Percentiles rank a stretch among this genome's conserved stretches.
Conservation (phyloP, 64 coral and sea anemone species). For the Platygyra sinensis region DNA sequence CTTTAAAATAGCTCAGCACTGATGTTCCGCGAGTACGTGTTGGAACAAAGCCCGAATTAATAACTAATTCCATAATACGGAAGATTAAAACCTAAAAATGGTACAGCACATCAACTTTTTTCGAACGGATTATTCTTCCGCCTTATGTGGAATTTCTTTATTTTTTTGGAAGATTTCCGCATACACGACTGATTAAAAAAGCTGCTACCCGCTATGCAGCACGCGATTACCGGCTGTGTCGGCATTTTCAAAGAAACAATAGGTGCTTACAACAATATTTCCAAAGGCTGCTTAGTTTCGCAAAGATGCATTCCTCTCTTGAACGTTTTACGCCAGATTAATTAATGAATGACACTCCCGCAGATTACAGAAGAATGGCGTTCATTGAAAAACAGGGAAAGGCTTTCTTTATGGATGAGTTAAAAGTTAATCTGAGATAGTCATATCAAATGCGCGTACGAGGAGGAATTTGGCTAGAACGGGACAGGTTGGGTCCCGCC, state of each 20-base stretch:
- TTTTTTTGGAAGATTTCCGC: background rate
- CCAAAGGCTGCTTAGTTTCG: background rate
- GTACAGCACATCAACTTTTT: background rate
- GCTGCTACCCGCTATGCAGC: background rate
- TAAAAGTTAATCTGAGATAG: slow-evolving; percentile 32
- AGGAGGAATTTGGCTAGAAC: slow-evolving; percentile 37
- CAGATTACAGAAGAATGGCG: slow-evolving; percentile 7
- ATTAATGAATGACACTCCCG: slow-evolving; percentile 9
- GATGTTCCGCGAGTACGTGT: background rate
- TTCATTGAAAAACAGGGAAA: background rate
- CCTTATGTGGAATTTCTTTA: background rate
- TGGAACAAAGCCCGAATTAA: background rate
- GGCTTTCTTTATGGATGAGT: slow-evolving; percentile 8
- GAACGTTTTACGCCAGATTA: slow-evolving; percentile 29
- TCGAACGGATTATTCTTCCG: background rate
- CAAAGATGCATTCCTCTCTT: slow-evolving; percentile 9
- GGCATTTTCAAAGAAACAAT: slow-evolving; percentile 37
- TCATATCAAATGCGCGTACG: slow-evolving; percentile 9
- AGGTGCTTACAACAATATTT: slow-evolving; percentile 24
- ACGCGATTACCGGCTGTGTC: background rate
- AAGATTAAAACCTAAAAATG: background rate
- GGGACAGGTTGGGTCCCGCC: slow-evolving; percentile 25
- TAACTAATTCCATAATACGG: background rate
- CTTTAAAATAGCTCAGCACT: slow-evolving; percentile 7
- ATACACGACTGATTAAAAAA: background rate